Evolutionary conservation across 2,888 invertebrate species (phyloP), one percentile per base, ranked within the genome.

Genomic region (Zhuqinia jingwanae): DNA sequence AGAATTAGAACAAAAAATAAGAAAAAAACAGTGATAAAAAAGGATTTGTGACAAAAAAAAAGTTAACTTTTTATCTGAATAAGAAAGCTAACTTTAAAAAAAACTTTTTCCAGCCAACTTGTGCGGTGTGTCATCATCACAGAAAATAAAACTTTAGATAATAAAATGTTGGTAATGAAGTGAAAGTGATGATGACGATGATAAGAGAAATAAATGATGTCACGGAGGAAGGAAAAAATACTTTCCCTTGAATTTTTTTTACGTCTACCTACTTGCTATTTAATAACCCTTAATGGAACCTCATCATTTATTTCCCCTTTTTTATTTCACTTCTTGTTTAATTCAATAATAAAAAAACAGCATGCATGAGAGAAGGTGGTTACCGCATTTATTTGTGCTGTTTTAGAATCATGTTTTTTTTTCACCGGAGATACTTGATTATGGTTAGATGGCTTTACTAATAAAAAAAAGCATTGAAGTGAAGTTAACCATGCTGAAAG

Each of bases 211-310:
- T 58, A 76, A 58, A 76, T 76, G 36, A 76, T 76, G 50, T 53
- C 73, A 73, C 30, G 50, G 25, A 75, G 75, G 50, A 50, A n/a
- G 36, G n/a, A 50, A 30, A n/a, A 25, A 25, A n/a, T 22, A 25
- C 45, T 47, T 30, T 27, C 73, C 73, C 73, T 27, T 47, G 27
- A n/a, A n/a, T n/a, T 27, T 53, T 73, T 65, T 36, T 68, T 42
- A 22, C 8, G 27, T 30, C 50, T 50, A 30, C 50, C 25, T 27
- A 58, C 76, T 58, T 42, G 22, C 76, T 76, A 58, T 36, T 76
- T 76, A 76, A 76, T 76, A 76, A 76, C 58, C 42, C 58, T 76
- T 76, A 76, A 76, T 76, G 58, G 76, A 76, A 58, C 42, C 56
- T 30, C 56, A 76, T 76, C 36, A 42, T 42, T 58, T 76, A 42